Percentiles rank a stretch among this genome's conserved stretches.
These are phyloP conservation scores for Scaptomyza pallida DNA, from an alignment of 1,140 invertebrate genomes.

Conservation along the genomic window DNA sequence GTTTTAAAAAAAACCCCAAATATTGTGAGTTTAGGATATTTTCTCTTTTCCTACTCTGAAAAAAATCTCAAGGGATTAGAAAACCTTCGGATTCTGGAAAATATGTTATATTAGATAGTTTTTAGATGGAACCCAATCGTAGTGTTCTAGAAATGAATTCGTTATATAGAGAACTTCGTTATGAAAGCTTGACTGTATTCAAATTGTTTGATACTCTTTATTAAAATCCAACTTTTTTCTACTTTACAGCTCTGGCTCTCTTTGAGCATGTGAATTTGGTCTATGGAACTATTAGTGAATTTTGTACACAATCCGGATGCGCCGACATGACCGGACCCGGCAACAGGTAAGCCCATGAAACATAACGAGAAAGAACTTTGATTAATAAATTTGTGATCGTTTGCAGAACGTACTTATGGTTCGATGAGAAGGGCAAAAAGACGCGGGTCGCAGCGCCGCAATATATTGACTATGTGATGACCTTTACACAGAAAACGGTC, in stretches of 20 bases:
- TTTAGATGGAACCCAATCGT: too few relatives aligned
- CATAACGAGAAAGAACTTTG: too few relatives aligned
- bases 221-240: background rate
- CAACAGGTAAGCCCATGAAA: slow-evolving; percentile 88
- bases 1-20: too few relatives aligned
- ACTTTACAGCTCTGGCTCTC: slow-evolving; percentile 95
- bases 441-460: slow-evolving; percentile 97
- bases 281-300: slow-evolving; percentile 98
- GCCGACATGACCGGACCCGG: slow-evolving; percentile 97
- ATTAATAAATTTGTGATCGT: background rate
- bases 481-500: slow-evolving; percentile 98
- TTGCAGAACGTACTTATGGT: slow-evolving; percentile 97
- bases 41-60: too few relatives aligned
- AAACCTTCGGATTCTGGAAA: too few relatives aligned
- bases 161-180: too few relatives aligned
- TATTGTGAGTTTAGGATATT: too few relatives aligned
- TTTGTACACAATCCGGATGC: slow-evolving; percentile 97
- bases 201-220: too few relatives aligned
- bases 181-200: too few relatives aligned
- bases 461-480: slow-evolving; percentile 99
- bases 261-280: slow-evolving; percentile 99
- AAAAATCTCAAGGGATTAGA: too few relatives aligned
- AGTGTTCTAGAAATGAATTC: too few relatives aligned
- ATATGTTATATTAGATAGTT: too few relatives aligned
- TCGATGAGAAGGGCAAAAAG: slow-evolving; percentile 99